phyloP scores from a whole-genome alignment of 2,888 invertebrate species.

The Tetropium fuscum region DNA sequence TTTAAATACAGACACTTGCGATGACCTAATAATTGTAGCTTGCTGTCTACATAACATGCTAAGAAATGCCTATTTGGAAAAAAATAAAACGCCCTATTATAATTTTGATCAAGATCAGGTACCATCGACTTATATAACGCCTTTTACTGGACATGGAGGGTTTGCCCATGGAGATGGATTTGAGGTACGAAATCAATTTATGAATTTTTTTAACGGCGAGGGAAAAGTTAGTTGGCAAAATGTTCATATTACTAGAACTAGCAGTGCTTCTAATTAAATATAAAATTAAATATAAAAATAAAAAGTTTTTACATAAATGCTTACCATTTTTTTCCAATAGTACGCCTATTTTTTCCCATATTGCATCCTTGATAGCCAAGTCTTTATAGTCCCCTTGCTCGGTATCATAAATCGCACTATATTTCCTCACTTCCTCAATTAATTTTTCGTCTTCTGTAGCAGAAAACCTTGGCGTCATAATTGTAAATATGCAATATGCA shows the following conservation, averaged over 20 bases:
- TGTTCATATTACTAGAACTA: not conserved
- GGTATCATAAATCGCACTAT: too few relatives aligned
- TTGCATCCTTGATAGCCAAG: too few relatives aligned
- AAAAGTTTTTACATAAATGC: too few relatives aligned
- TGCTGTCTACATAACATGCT: conserved; percentile 10
- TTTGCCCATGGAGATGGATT: conserved; percentile 1
- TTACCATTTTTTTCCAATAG: too few relatives aligned
- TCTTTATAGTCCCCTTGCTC: too few relatives aligned
- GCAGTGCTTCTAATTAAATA: too few relatives aligned
- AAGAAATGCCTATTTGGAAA: not conserved
- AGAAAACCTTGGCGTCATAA: too few relatives aligned
- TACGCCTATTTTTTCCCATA: too few relatives aligned
- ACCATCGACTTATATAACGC: not conserved
- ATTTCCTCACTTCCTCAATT: too few relatives aligned
- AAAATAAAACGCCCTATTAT: not conserved
- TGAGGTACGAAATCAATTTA: not conserved
- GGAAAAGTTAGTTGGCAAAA: conserved; percentile 7
- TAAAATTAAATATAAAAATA: too few relatives aligned
- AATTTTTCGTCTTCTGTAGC: too few relatives aligned
- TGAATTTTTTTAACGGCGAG: not conserved
- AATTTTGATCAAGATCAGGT: not conserved
- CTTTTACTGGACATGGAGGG: not conserved
- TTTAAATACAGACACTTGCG: not conserved
- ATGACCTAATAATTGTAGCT: conserved; percentile 5
- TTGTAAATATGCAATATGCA: too few relatives aligned